phyloP scores from a whole-genome alignment of 2,888 invertebrate genomes.

The Meghimatium bilineatum region DNA sequence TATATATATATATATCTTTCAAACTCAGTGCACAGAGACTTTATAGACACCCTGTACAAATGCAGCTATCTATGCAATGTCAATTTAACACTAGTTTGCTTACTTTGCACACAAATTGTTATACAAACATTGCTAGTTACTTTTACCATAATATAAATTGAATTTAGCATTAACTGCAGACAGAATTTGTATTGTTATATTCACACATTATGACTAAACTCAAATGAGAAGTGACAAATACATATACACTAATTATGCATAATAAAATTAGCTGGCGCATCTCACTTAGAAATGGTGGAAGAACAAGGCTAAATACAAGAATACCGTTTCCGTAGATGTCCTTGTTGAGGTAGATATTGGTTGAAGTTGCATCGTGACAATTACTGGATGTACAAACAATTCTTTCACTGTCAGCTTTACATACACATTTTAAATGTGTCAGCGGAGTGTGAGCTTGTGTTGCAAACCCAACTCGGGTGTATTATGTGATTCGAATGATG shows the following conservation, averaged over 20 bases:
- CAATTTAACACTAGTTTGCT: background rate
- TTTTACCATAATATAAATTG: background rate
- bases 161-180: background rate
- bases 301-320: slow-evolving; percentile 38
- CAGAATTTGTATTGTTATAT: background rate
- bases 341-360: slow-evolving; percentile 52
- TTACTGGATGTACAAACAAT: slow-evolving; percentile 4
- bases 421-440: too few relatives aligned
- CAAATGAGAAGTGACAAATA: background rate
- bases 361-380: slow-evolving; percentile 37
- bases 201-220: background rate
- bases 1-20: too few relatives aligned
- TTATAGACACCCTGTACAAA: too few relatives aligned
- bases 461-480: too few relatives aligned
- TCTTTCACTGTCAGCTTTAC: slow-evolving; percentile 25
- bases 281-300: background rate
- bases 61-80: too few relatives aligned
- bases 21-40: too few relatives aligned
- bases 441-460: too few relatives aligned
- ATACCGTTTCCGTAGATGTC: slow-evolving; percentile 44
- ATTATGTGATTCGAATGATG: too few relatives aligned
- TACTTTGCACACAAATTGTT: background rate
- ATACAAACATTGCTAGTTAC: background rate
- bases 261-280: slow-evolving; percentile 1
- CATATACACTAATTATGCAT: background rate